Evolutionary conservation across 2,888 invertebrate species (phyloP).

Genomic region (Drosophila antonietae): DNA sequence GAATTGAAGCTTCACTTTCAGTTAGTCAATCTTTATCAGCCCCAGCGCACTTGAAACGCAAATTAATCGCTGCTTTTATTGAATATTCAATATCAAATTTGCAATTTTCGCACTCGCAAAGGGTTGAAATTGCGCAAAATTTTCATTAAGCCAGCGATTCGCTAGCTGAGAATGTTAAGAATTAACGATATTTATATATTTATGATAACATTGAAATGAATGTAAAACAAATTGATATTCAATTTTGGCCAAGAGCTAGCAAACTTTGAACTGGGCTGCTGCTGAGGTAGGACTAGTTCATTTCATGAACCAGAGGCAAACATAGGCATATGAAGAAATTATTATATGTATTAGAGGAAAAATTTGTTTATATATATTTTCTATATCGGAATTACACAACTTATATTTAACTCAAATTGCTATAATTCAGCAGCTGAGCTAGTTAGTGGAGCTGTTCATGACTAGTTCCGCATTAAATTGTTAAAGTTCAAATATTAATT

Average conservation of each 20-base stretch:
- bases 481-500: too few relatives aligned
- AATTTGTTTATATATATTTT: too few relatives aligned
- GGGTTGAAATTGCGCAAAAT: constrained; percentile 2
- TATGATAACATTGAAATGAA: not conserved
- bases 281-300: not conserved
- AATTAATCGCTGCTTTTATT: constrained; percentile 18
- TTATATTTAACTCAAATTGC: too few relatives aligned
- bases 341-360: too few relatives aligned
- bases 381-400: too few relatives aligned
- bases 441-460: too few relatives aligned
- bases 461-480: too few relatives aligned
- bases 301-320: not conserved
- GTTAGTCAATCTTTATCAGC: constrained; percentile 23
- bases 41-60: constrained; percentile 3
- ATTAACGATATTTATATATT: not conserved
- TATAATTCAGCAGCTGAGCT: too few relatives aligned
- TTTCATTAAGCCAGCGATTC: not conserved
- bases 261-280: not conserved
- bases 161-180: not conserved
- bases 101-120: constrained; percentile 9
- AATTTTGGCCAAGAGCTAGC: not conserved
- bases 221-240: not conserved
- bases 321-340: too few relatives aligned
- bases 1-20: constrained; percentile 31
- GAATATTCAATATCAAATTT: constrained; percentile 14